Evolutionary conservation across 2,797 vertebrate species (phyloP), one percentile per base, ranked within the genome.

Genomic region (Anguilla pacifica): DNA sequence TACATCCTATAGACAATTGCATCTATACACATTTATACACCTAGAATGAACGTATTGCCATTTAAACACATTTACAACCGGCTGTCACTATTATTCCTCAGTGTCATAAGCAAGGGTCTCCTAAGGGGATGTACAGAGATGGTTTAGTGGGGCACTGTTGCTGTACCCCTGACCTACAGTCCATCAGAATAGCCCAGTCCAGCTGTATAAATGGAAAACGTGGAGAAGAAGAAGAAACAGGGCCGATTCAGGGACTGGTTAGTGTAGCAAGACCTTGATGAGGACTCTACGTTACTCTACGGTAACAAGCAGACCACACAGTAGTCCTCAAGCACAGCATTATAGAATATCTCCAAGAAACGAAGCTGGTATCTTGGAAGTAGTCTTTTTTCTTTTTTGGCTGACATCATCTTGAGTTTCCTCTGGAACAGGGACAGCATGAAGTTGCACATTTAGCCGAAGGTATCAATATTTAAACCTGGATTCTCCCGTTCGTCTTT

Each of bases 11-110:
- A 64, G 46, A 51, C 79, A 77, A 86, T 81, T 61, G 57, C 82
- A 61, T 61, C 59, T 83, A 61, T 70, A 87, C 79, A 87, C 46
- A 83, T 87, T 35, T 87, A 87, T 70, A 87, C 79, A 83, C 39
- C 39, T 81, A 84, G 31, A 84, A 84, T 83, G 59, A 83, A 87
- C n/a, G 46, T 83, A 70, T 83, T 67, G 79, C 86, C 49, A 83
- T 87, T 64, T 64, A 67, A 87, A 87, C n/a, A 83, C 79, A 83
- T 81, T 81, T 82, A 28, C 79, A 51, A 82, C 28, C 79, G 2
- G 43, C 35, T 9, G 19, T 46, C 6, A 28, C 46, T 43, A 6
- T 1, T 51, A 25, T 10, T 79, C 6, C 17, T n/a, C 79, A 51
- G 79, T 51, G 17, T 19, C 74, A 51, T 49, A 82, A 25, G 79